Evolutionary conservation across 2,888 invertebrate genomes (phyloP), one percentile per base, ranked within the genome.

Genomic region (Omphaloscelis lunosa): DNA sequence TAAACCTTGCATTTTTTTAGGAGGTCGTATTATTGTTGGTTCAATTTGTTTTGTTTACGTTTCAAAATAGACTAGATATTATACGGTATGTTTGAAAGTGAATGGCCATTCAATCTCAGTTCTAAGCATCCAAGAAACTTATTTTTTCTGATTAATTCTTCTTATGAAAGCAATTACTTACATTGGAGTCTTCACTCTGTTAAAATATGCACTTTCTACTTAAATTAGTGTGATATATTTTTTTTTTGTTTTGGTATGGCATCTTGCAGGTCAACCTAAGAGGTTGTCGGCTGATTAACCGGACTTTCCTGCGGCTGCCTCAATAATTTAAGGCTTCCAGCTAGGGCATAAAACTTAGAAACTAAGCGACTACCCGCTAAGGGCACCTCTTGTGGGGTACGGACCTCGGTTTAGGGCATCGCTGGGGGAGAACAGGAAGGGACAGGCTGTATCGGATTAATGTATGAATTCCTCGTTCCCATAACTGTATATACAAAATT

Each of bases 1-100:
- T 29, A 72, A 75, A 72, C 69, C 63, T 63, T 29, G 53, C 58
- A 66, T 53, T 48, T 61, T 69, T 53, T 53, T 8, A 53, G 45
- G n/a, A 59, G 8, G 4, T 53, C 58, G 4, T n/a, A 2, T 56
- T 71, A 12, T 29, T 69, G 53, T 79, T 72, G n/a, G 23, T 58
- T 56, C n/a, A 65, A 56, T 82, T 45, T 45, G 51, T 72, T 68
- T 78, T 78, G 41, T 65, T 65, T 59, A 3, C 1, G 15, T 66
- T 66, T 48, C 27, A n/a, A 66, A 51, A 65, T 62, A 63, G 1
- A n/a, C 12, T 5, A 29, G 41, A 2, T 6, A 58, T 20, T 61
- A 5, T 53, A 2, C 12, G 12, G 8, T 29, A n/a, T 15, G 20
- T 75, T 34, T 53, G n/a, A 34, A 48, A n/a, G 11, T 3, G 34